Percentiles rank a stretch among this genome's conserved stretches.
Conservation (phyloP, 1,140 invertebrate genomes). For the Platyscapa corneri region DNA sequence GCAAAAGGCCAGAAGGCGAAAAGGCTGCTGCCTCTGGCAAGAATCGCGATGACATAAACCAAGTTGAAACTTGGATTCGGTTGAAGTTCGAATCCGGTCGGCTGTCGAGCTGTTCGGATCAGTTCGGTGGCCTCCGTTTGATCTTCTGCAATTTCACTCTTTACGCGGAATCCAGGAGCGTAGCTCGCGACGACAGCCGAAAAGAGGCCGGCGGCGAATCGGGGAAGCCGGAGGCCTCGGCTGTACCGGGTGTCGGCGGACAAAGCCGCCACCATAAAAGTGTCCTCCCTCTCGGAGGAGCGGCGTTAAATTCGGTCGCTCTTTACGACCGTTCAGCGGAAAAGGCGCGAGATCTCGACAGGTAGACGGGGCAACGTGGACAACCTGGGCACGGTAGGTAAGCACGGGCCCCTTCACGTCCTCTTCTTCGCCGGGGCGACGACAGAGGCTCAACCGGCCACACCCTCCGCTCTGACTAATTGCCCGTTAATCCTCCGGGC, state of each 20-base stretch:
- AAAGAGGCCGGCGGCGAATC: not conserved
- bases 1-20: no score
- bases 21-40: no score
- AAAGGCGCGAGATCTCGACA: slow-evolving; percentile 28
- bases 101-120: not conserved
- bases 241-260: not conserved
- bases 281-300: slow-evolving; percentile 57
- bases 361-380: slow-evolving; percentile 15
- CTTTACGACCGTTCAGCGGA: slow-evolving; percentile 18
- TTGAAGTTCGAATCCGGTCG: no score
- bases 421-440: not conserved
- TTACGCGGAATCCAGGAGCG: not conserved
- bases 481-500: slow-evolving; percentile 41
- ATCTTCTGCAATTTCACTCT: not conserved
- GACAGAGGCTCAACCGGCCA: not conserved
- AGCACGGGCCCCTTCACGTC: not conserved
- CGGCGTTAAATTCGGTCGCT: slow-evolving; percentile 35
- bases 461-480: slow-evolving; percentile 32
- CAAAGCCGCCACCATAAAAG: slow-evolving; percentile 65
- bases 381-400: no score
- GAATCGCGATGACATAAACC: no score
- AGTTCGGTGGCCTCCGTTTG: not conserved
- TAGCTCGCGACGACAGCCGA: not conserved
- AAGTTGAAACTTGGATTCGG: no score
- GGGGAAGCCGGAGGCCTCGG: not conserved